Conservation (phyloP, 2,888 invertebrate genomes). For the Pyrrhia umbra region DNA sequence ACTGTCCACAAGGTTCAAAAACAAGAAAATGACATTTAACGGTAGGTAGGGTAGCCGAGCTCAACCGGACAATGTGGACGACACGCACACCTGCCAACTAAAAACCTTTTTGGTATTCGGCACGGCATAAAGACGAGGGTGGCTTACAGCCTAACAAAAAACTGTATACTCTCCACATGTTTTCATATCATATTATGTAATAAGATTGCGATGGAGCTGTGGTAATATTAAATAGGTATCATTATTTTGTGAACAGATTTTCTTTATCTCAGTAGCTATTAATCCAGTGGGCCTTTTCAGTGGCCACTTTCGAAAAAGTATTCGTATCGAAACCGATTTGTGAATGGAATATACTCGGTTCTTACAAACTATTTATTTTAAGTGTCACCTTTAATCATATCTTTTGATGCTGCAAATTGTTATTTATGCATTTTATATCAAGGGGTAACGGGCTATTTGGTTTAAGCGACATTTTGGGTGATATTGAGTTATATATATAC, state of each 20-base stretch:
- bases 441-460: no score
- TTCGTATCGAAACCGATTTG: no score
- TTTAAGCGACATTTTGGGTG: no score
- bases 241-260: not conserved
- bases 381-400: no score
- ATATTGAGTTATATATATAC: no score
- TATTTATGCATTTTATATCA: no score
- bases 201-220: conserved; percentile 50
- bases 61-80: conserved; percentile 62
- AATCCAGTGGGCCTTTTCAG: no score
- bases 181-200: conserved; percentile 46
- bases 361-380: no score
- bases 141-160: conserved; percentile 52
- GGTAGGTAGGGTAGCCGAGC: conserved; percentile 54
- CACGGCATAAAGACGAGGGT: conserved; percentile 51
- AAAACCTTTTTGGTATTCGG: conserved; percentile 65
- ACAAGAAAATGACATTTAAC: conserved; percentile 62
- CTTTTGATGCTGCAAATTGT: no score
- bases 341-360: no score
- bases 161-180: conserved; percentile 22
- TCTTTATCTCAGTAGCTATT: not conserved
- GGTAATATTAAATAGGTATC: conserved; percentile 26
- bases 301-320: no score
- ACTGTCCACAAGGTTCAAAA: conserved; percentile 52
- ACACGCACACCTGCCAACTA: conserved; percentile 66